A percentile compares a stretch with the other conserved stretches of the same genome.
phyloP scores from a whole-genome alignment of 2,113 vertebrate genomes.

The Corydoras sp. region DNA sequence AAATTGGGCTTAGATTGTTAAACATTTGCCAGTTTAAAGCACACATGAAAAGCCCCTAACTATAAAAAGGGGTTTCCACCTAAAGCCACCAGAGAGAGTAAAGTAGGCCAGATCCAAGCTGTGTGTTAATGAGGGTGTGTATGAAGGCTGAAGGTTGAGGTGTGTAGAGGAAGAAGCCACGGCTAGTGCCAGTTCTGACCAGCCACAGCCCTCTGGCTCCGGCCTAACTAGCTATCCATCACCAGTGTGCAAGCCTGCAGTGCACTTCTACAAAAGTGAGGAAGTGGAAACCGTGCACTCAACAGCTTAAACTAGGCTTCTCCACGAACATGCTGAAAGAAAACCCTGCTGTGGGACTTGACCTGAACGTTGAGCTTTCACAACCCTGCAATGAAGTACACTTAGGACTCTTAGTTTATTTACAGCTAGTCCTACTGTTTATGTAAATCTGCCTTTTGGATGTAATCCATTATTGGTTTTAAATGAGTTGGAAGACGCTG shows the following conservation, averaged over 20 bases:
- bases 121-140: slow-evolving; percentile 39
- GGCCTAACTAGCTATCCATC: slow-evolving; percentile 43
- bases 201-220: slow-evolving; percentile 32
- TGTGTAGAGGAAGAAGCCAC: slow-evolving; percentile 19
- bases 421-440: slow-evolving; percentile 31
- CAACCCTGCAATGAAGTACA: slow-evolving; percentile 16
- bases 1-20: too few relatives aligned
- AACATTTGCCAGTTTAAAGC: too few relatives aligned
- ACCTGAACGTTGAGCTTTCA: slow-evolving; percentile 9
- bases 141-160: slow-evolving; percentile 22
- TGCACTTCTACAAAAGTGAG: slow-evolving; percentile 20
- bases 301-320: slow-evolving; percentile 24
- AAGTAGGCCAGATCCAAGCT: slow-evolving; percentile 40
- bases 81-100: slow-evolving; percentile 18
- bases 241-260: slow-evolving; percentile 36
- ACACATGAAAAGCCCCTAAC: not conserved
- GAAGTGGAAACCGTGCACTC: slow-evolving; percentile 7
- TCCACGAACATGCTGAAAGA: slow-evolving; percentile 30
- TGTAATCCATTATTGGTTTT: slow-evolving; percentile 24
- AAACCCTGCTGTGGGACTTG: slow-evolving; percentile 36
- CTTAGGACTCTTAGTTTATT: slow-evolving; percentile 29
- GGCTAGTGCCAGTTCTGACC: slow-evolving; percentile 33
- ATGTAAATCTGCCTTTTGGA: slow-evolving; percentile 28
- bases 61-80: slow-evolving; percentile 12
- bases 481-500: slow-evolving; percentile 19